Percentiles rank a stretch among this genome's conserved stretches.
These are phyloP conservation scores for Oncorhynchus masou DNA, from an alignment of 2,113 vertebrate genomes.

Conservation along the genomic window DNA sequence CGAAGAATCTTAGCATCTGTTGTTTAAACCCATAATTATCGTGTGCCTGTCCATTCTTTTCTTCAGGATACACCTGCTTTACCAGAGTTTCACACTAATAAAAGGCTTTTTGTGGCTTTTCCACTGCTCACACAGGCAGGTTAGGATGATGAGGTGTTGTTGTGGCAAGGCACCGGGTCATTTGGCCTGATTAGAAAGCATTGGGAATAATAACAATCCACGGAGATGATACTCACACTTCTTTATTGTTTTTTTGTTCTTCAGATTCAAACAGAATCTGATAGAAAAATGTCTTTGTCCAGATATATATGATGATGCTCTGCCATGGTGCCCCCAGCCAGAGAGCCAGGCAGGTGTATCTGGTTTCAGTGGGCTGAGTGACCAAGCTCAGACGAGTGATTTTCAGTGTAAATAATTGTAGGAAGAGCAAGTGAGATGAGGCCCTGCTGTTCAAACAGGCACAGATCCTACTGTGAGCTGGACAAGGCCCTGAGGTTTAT, in stretches of 20 bases:
- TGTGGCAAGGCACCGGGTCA: background rate
- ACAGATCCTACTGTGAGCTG: background rate
- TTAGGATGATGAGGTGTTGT: background rate
- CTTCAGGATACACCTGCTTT: constrained; percentile 66
- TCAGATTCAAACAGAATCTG: background rate
- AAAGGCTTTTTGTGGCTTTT: constrained; percentile 51
- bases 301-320: background rate
- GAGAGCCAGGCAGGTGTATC: constrained; percentile 3
- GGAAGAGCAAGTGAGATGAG: constrained; percentile 14
- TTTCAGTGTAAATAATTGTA: constrained; percentile 39
- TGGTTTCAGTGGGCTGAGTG: constrained; percentile 3
- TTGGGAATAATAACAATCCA: background rate
- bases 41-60: constrained; percentile 50
- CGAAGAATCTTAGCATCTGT: constrained; percentile 54
- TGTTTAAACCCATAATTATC: constrained; percentile 45
- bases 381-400: constrained; percentile 17
- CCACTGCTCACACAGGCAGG: background rate
- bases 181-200: constrained; percentile 11
- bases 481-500: constrained; percentile 31
- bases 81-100: constrained; percentile 59
- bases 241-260: no score
- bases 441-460: constrained; percentile 44
- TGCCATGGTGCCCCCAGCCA: constrained; percentile 10
- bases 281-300: background rate
- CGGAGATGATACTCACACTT: background rate